Base-by-base conservation (phyloP, 2,113 vertebrate species). In the Meles meles region DNA sequence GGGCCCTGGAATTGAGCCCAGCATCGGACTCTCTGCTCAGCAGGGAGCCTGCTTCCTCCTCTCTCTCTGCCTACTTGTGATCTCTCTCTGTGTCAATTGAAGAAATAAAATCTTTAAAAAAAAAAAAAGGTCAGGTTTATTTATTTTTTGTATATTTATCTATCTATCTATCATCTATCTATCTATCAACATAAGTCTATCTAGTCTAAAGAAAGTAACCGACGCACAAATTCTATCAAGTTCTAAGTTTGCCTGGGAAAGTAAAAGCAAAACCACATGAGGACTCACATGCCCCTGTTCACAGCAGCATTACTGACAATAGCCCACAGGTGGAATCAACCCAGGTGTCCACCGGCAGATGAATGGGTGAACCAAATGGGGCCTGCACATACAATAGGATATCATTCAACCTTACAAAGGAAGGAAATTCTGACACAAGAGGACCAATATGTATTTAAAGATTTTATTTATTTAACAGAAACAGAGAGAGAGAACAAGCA, bases 381-480 rank as follows among this genome's bases (percentile, higher is more conserved):
- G 8, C 4, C 0, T 7, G 13, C 14, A 20, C 6, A 5, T 1
- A 29, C 42, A 18, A 15, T 6, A 57, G 71, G 74, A 3, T 63
- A 67, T 31, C 34, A 57, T 29, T 63, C 72, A 57, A n/a, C 63
- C 95, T 86, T 49, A 17, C 72, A 92, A 69, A 90, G 74, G 18
- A 90, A 89, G 63, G 79, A 47, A 81, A 83, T 29, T 25, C 77
- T 57, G 37, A 72, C 23, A 72, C 23, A 29, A 52, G 89, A 61
- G 23, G 31, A 49, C 55, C 42, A 57, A 57, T 57, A 59, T 25
- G 21, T 25, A 25, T 59, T 59, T 59, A 9, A 59, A 59, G 57
- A 59, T 25, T 59, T 59, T 25, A 59, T 25, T 25, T 25, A 59
- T 25, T 59, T 59, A 21, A 59, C 57, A 59, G 57, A 59, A 23